A percentile compares a stretch with the other conserved stretches of the same genome.
These are phyloP conservation scores for Idris sp. DNA, from an alignment of 1,140 invertebrate species.

Conservation along the genomic window DNA sequence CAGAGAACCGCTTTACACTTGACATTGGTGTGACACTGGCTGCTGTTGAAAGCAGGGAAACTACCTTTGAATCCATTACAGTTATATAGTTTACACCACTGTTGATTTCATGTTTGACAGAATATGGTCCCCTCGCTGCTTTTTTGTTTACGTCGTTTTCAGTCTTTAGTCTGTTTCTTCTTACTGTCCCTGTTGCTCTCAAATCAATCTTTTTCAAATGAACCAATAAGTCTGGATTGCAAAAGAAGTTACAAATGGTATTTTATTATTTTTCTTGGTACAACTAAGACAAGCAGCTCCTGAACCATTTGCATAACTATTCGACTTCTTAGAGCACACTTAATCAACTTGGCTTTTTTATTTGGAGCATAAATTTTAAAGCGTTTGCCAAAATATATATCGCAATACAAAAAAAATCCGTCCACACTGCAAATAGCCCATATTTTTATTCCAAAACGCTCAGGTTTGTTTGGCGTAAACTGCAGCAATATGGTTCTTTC, in stretches of 20 bases:
- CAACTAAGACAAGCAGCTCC: constrained; percentile 16
- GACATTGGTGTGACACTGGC: constrained; percentile 16
- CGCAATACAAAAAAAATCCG: too few relatives aligned
- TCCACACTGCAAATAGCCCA: constrained; percentile 20
- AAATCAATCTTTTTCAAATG: constrained; percentile 45
- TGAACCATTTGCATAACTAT: too few relatives aligned
- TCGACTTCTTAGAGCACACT: too few relatives aligned
- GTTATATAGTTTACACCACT: constrained; percentile 47
- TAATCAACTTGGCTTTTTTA: constrained; percentile 2
- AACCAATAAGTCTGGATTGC: constrained; percentile 33
- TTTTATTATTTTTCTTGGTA: constrained; percentile 14
- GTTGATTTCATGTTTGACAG: constrained; percentile 35
- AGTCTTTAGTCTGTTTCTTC: too few relatives aligned
- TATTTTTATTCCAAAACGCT: too few relatives aligned
- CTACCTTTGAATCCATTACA: constrained; percentile 39
- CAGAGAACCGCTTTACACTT: too few relatives aligned
- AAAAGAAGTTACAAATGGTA: constrained; percentile 53
- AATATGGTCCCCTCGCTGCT: constrained; percentile 31
- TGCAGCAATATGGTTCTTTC: too few relatives aligned
- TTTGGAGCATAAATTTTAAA: constrained; percentile 12
- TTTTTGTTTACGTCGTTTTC: too few relatives aligned
- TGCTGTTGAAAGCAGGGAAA: constrained; percentile 40
- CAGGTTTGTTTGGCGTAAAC: too few relatives aligned
- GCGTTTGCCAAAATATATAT: too few relatives aligned
- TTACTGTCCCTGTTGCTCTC: too few relatives aligned